These are phyloP conservation scores for Parapristionchus giblindavisi DNA, from an alignment of 2,888 invertebrate species.

Conservation along the genomic window DNA sequence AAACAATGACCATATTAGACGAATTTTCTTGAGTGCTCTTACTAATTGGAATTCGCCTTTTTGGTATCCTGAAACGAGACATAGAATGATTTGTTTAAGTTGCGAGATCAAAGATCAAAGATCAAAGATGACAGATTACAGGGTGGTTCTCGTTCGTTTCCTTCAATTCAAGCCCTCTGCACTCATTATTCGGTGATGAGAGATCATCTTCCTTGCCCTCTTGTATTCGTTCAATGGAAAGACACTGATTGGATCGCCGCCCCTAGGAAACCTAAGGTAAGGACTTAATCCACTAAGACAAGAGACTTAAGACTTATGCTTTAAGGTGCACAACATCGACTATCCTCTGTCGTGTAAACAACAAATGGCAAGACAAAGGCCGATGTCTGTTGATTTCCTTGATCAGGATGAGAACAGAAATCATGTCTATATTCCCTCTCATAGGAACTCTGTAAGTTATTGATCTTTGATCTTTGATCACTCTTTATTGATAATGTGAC, in stretches of 20 bases:
- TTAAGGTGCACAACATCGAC: not conserved
- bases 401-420: constrained; percentile 26
- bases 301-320: not conserved
- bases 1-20: too few relatives aligned
- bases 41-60: too few relatives aligned
- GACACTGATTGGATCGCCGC: constrained; percentile 8
- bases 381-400: constrained; percentile 24
- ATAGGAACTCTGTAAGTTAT: constrained; percentile 15
- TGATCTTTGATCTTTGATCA: constrained; percentile 14
- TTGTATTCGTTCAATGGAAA: constrained; percentile 39
- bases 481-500: too few relatives aligned
- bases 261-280: constrained; percentile 26
- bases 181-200: constrained; percentile 35
- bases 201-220: constrained; percentile 31
- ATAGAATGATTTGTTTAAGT: too few relatives aligned
- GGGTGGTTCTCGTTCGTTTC: constrained; percentile 22
- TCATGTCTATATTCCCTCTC: not conserved
- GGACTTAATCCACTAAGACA: not conserved
- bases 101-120: too few relatives aligned
- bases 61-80: too few relatives aligned
- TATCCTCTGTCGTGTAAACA: not conserved
- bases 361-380: not conserved
- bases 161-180: constrained; percentile 30
- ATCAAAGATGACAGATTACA: too few relatives aligned
- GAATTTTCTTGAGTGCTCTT: too few relatives aligned